Conservation (phyloP, 2,113 vertebrate genomes). For the Peromyscus maniculatus region DNA sequence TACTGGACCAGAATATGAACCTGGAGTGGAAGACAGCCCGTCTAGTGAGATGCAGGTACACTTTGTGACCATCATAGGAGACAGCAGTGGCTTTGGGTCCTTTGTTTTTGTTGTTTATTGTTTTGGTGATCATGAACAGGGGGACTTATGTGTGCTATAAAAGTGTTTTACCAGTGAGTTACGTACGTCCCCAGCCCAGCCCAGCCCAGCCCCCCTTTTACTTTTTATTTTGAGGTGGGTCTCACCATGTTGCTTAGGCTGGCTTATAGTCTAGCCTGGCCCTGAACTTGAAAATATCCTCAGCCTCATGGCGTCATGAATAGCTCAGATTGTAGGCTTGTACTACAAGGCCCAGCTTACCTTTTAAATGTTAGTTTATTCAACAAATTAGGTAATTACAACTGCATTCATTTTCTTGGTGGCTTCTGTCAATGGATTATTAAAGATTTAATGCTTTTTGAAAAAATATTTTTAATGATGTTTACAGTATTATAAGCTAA, state of each 20-base stretch:
- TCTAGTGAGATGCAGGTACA: conserved; percentile 79
- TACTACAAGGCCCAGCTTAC: background rate
- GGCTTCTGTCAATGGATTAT: conserved; percentile 30
- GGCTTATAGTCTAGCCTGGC: background rate
- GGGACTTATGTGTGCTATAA: background rate
- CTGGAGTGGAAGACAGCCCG: conserved; percentile 56
- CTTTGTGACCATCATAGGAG: background rate
- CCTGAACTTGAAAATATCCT: background rate
- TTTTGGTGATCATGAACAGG: background rate
- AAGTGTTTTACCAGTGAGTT: background rate
- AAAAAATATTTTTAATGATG: conserved; percentile 55
- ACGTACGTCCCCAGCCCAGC: background rate
- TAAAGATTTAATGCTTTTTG: conserved; percentile 10
- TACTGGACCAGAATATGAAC: conserved; percentile 66
- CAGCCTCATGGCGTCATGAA: background rate
- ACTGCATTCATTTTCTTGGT: background rate
- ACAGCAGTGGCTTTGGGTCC: background rate
- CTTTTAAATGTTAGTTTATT: conserved; percentile 50
- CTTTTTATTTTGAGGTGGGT: background rate
- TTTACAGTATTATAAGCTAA: background rate
- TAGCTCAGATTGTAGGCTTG: background rate
- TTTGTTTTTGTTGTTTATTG: background rate
- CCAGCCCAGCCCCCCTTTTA: background rate
- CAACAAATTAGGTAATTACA: background rate
- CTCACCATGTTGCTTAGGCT: background rate